phyloP scores from a whole-genome alignment of 2,888 invertebrate genomes.

The Galerucella pusilla region DNA sequence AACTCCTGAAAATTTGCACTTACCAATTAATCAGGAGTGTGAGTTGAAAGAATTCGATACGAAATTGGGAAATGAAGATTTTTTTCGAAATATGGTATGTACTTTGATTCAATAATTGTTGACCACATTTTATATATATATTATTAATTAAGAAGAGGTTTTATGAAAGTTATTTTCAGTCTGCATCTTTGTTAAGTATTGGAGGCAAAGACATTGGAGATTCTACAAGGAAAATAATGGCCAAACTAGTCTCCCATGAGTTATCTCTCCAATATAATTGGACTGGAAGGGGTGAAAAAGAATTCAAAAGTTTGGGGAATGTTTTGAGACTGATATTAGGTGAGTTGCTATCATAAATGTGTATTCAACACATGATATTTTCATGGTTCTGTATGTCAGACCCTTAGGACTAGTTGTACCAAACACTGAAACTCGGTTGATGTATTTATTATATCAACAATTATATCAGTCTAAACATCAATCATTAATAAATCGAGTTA shows the following conservation, averaged over 20 bases:
- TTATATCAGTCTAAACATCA: too few species aligned
- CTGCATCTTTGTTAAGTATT: constrained; percentile 24
- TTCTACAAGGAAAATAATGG: constrained; percentile 12
- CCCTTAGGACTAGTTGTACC: too few species aligned
- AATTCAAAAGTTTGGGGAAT: constrained; percentile 13
- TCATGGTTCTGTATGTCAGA: too few species aligned
- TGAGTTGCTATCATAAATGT: constrained; percentile 19
- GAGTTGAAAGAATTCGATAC: constrained; percentile 1
- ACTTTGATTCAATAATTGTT: constrained; percentile 2
- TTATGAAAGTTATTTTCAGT: constrained; percentile 13
- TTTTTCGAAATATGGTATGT: constrained; percentile 22
- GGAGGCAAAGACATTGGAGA: constrained; percentile 21
- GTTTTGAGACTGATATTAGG: constrained; percentile 21
- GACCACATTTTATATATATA: background rate
- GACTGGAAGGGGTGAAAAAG: constrained; percentile 26
- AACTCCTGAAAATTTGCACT: too few species aligned
- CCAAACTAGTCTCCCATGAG: background rate
- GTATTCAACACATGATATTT: constrained; percentile 15
- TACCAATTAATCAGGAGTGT: too few species aligned
- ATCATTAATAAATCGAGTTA: too few species aligned
- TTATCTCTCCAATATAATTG: constrained; percentile 23
- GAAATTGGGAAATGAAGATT: constrained; percentile 16
- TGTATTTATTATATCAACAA: too few species aligned
- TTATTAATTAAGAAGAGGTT: too few species aligned
- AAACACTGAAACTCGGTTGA: too few species aligned